These are phyloP conservation scores for Peromyscus polionotus DNA, from an alignment of 2,113 vertebrate genomes.

Conservation along the genomic window DNA sequence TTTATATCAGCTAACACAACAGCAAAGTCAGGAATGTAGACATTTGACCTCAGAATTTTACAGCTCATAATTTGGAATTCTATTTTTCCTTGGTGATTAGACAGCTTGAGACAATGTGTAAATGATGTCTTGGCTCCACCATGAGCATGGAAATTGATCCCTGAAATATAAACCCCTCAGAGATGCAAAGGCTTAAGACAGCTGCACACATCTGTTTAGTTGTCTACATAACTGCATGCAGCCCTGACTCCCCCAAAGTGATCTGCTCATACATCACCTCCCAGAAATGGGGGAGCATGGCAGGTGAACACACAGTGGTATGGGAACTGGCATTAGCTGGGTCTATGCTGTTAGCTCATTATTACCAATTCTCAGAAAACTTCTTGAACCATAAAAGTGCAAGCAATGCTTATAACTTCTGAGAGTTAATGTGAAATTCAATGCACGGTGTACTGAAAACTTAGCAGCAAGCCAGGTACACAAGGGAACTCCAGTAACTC, in stretches of 20 bases:
- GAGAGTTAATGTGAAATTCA: not conserved
- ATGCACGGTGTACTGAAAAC: not conserved
- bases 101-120: not conserved
- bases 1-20: not conserved
- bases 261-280: not conserved
- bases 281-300: not conserved
- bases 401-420: not conserved
- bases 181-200: not conserved
- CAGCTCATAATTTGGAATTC: not conserved
- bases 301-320: not conserved
- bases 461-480: not conserved
- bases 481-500: not conserved
- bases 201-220: not conserved
- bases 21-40: not conserved
- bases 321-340: not conserved
- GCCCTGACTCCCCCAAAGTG: not conserved
- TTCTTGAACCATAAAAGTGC: not conserved
- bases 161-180: not conserved
- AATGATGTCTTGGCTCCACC: not conserved
- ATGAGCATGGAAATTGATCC: conserved; percentile 22
- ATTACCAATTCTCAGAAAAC: conserved; percentile 28
- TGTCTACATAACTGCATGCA: not conserved
- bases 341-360: not conserved
- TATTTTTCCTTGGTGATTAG: conserved; percentile 50
- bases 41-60: not conserved